These are phyloP conservation scores for Ctenosaura bakeri DNA, from an alignment of 2,797 vertebrate species.

Conservation along the genomic window DNA sequence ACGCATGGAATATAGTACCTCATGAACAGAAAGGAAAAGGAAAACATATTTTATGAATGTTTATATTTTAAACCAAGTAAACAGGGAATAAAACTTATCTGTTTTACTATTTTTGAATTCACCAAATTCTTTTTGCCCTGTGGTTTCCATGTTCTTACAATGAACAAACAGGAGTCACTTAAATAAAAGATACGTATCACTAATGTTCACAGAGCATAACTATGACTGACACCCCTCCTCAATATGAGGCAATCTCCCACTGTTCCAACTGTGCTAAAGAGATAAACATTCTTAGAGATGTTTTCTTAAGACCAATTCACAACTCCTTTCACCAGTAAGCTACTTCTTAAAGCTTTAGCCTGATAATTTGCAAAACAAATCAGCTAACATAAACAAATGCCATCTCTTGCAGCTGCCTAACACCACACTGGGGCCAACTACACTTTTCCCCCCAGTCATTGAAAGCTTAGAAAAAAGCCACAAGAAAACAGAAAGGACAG, in stretches of 20 bases:
- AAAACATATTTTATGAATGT: neutral
- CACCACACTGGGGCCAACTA: slow-evolving; percentile 57
- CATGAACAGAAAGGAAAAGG: neutral
- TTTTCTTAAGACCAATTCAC: slow-evolving; percentile 56
- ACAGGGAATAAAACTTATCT: neutral
- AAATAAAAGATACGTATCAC: neutral
- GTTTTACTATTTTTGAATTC: slow-evolving; percentile 27
- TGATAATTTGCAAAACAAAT: slow-evolving; percentile 56
- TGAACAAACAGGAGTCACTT: slow-evolving; percentile 49
- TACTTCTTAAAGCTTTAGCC: slow-evolving; percentile 38
- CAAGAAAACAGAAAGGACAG: slow-evolving; percentile 38
- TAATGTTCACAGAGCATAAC: slow-evolving; percentile 1
- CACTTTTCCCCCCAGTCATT: neutral
- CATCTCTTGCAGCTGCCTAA: slow-evolving; percentile 53
- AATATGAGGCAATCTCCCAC: slow-evolving; percentile 47
- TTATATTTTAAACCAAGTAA: slow-evolving; percentile 14
- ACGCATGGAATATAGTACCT: neutral
- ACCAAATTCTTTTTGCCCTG: neutral
- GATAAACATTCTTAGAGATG: slow-evolving; percentile 52
- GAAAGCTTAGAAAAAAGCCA: slow-evolving; percentile 16
- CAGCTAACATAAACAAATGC: slow-evolving; percentile 45
- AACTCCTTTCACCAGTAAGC: slow-evolving; percentile 19
- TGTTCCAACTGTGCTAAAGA: slow-evolving; percentile 47
- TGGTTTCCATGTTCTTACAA: slow-evolving; percentile 28
- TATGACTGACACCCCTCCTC: slow-evolving; percentile 38